Percentiles rank a stretch among this genome's conserved stretches.
Evolutionary conservation across 2,113 vertebrate genomes (phyloP).

Genomic region (Barbus barbus): DNA sequence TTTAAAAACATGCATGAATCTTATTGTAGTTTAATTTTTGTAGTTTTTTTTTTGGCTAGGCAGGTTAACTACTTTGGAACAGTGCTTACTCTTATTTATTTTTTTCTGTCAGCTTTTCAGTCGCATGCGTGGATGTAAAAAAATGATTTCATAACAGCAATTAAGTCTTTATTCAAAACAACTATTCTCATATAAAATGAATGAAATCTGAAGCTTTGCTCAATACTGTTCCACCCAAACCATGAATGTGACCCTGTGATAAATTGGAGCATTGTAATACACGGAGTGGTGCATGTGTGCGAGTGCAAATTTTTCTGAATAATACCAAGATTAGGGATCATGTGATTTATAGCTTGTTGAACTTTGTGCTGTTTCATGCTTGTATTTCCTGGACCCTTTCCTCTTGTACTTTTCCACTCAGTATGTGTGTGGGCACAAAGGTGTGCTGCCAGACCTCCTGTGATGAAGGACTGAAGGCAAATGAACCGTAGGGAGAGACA

Average conservation of each 20-base stretch:
- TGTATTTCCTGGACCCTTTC: background rate
- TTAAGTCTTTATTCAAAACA: background rate
- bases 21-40: no score
- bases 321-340: constrained; percentile 28
- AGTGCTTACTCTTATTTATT: no score
- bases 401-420: constrained; percentile 32
- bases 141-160: no score
- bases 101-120: no score
- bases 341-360: constrained; percentile 27
- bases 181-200: background rate
- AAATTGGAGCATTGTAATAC: background rate
- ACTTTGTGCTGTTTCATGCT: background rate
- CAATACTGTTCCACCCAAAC: background rate
- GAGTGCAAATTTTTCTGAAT: background rate
- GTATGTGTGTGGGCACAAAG: background rate
- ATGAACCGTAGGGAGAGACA: background rate
- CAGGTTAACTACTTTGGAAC: no score
- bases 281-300: background rate
- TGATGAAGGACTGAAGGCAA: constrained; percentile 19
- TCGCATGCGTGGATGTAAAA: no score
- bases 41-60: no score
- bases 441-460: constrained; percentile 13
- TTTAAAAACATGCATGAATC: no score
- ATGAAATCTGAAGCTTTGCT: background rate
- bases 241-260: background rate